These are phyloP conservation scores for Avahi laniger DNA, from an alignment of 2,797 vertebrate genomes.

Conservation along the genomic window DNA sequence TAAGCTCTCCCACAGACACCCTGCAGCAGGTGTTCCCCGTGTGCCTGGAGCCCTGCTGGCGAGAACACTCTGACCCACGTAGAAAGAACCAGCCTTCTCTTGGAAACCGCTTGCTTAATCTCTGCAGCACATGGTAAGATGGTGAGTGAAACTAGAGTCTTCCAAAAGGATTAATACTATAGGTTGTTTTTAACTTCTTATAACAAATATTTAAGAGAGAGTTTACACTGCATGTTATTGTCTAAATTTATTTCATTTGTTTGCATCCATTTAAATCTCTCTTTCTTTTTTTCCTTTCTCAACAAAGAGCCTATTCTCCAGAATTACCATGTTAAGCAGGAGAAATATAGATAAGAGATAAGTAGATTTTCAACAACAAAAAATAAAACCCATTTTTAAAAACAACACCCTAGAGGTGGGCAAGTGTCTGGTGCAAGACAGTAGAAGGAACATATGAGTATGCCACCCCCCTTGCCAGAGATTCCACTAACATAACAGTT, in stretches of 20 bases:
- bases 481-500: background rate
- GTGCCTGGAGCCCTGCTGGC: background rate
- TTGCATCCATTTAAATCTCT: background rate
- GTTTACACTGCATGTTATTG: background rate
- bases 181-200: background rate
- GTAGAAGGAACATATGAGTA: no score
- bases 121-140: background rate
- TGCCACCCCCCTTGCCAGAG: background rate
- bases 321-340: background rate
- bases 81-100: background rate
- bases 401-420: background rate
- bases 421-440: background rate
- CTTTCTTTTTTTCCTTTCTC: background rate
- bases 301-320: conserved; percentile 11
- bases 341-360: background rate
- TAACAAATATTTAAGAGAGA: background rate
- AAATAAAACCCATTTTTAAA: background rate
- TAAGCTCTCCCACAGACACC: background rate
- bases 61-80: background rate
- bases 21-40: background rate
- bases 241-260: background rate
- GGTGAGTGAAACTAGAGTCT: background rate
- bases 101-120: background rate
- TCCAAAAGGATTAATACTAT: background rate
- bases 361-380: background rate